A percentile compares a stretch with the other conserved stretches of the same genome.
Conservation (phyloP, 2,888 invertebrate species). For the Uropetala carovei region DNA sequence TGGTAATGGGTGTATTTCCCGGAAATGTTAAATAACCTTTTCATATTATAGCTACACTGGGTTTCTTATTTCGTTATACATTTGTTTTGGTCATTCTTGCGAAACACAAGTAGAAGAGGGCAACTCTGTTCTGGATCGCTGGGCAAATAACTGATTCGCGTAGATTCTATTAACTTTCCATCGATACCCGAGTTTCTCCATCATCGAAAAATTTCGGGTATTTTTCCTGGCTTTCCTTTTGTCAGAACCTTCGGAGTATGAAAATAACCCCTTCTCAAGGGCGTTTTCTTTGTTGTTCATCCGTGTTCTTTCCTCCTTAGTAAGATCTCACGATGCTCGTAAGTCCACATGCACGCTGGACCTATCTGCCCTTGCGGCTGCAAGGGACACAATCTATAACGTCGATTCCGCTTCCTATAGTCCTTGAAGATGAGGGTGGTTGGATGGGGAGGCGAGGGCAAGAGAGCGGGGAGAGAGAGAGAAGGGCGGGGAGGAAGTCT, state of each 20-base stretch:
- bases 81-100: too few species aligned
- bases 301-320: neutral
- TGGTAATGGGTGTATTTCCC: too few species aligned
- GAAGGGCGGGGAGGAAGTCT: neutral
- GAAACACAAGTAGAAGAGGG: too few species aligned
- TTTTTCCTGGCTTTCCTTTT: neutral
- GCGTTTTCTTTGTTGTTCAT: neutral
- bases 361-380: neutral
- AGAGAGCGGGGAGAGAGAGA: neutral
- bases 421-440: neutral
- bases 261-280: neutral
- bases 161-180: too few species aligned
- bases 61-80: too few species aligned
- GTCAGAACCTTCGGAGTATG: neutral
- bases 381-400: constrained; percentile 9
- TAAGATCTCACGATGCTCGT: neutral
- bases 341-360: neutral
- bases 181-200: too few species aligned
- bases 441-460: neutral
- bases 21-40: too few species aligned
- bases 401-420: constrained; percentile 29
- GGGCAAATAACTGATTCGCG: too few species aligned
- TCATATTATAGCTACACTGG: too few species aligned
- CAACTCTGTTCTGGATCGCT: too few species aligned
- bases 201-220: too few species aligned